Percentiles rank a stretch among this genome's conserved stretches.
Conservation (phyloP, 2,113 vertebrate species). For the Zapus hudsonius region DNA sequence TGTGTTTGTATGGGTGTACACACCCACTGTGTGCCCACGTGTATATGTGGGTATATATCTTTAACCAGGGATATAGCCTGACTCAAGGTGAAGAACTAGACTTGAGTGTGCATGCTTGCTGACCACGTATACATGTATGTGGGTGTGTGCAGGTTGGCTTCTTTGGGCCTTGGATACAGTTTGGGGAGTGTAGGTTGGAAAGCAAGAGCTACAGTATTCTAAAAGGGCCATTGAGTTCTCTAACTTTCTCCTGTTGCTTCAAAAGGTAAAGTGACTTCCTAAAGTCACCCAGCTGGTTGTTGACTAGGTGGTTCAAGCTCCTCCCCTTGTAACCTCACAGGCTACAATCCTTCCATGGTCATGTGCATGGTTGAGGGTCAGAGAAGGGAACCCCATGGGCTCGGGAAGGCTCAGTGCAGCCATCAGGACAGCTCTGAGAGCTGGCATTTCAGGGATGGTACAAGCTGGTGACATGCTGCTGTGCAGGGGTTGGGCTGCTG, state of each 20-base stretch:
- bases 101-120: neutral
- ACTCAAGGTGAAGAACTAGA: neutral
- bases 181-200: neutral
- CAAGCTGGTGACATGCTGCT: neutral
- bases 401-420: neutral
- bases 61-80: neutral
- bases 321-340: accelerated
- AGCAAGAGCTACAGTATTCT: accelerated
- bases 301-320: neutral
- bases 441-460: neutral
- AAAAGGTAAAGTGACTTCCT: neutral
- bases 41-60: neutral
- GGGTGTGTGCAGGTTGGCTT: neutral
- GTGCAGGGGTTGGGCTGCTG: neutral
- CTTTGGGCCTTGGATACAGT: neutral
- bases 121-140: accelerated
- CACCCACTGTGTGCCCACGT: neutral
- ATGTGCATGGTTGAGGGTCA: accelerated
- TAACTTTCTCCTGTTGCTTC: neutral
- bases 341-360: neutral
- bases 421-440: neutral
- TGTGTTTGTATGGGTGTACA: neutral
- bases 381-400: neutral
- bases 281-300: neutral
- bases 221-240: neutral